A percentile compares a stretch with the other conserved stretches of the same genome.
Evolutionary conservation across 2,888 invertebrate genomes (phyloP).

Genomic region (Pterostichus madidus): DNA sequence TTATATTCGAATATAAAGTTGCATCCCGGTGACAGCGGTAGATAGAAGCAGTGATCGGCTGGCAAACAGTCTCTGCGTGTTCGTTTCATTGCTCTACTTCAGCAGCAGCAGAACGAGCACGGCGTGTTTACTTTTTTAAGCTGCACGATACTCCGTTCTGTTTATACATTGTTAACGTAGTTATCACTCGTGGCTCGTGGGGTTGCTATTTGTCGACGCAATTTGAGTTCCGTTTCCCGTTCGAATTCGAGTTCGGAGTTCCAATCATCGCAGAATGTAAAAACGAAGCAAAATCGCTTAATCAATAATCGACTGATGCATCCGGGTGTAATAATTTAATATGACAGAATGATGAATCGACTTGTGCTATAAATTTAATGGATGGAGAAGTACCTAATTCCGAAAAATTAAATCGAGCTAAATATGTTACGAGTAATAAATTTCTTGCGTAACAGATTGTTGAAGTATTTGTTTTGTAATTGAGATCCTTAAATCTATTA

Average conservation of each 20-base stretch:
- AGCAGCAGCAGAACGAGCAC: neutral
- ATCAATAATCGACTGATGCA: conserved; percentile 45
- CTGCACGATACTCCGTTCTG: conserved; percentile 38
- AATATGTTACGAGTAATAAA: conserved; percentile 8
- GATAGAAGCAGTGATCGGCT: no score
- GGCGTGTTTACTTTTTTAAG: conserved; percentile 45
- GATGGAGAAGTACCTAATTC: conserved; percentile 22
- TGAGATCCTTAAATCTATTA: neutral
- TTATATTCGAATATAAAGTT: no score
- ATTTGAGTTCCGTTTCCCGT: conserved; percentile 12
- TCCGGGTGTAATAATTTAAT: conserved; percentile 49
- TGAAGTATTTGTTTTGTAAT: neutral
- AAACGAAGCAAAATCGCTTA: conserved; percentile 36
- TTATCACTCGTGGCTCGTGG: conserved; percentile 14
- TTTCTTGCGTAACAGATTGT: neutral
- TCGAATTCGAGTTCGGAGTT: neutral
- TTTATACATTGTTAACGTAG: conserved; percentile 50
- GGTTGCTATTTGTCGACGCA: conserved; percentile 44
- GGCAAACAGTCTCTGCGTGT: neutral
- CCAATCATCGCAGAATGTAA: conserved; percentile 22
- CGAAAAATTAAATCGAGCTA: conserved; percentile 13
- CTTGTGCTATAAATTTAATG: conserved; percentile 3
- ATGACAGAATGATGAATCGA: conserved; percentile 54
- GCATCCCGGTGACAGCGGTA: no score
- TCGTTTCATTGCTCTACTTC: conserved; percentile 29